These are phyloP conservation scores for Apodemus sylvaticus DNA, from an alignment of 2,113 vertebrate species.

Conservation along the genomic window DNA sequence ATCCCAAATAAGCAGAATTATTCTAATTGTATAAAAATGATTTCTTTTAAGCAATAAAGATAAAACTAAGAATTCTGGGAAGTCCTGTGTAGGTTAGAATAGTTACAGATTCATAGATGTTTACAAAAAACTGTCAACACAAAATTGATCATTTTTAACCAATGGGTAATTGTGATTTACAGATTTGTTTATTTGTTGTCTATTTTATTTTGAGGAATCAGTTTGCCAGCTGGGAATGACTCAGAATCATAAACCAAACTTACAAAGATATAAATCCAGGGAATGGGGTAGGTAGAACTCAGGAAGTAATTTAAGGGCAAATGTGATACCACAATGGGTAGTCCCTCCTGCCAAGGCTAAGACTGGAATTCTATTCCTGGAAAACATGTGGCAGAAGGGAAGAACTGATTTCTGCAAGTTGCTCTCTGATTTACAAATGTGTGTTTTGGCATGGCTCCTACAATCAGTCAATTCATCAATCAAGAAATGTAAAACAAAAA, in stretches of 20 bases:
- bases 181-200: not conserved
- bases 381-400: not conserved
- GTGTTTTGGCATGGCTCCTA: not conserved
- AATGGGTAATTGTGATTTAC: not conserved
- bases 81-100: not conserved
- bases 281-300: not conserved
- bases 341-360: too few species aligned
- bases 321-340: not conserved
- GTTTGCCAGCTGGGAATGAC: not conserved
- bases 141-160: not conserved
- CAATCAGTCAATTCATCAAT: not conserved
- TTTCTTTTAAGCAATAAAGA: not conserved
- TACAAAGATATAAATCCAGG: not conserved
- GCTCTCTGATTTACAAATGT: not conserved
- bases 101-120: not conserved
- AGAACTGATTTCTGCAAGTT: not conserved
- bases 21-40: not conserved
- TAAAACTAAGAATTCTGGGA: not conserved
- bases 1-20: not conserved
- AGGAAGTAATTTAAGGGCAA: not conserved
- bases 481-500: not conserved
- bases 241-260: not conserved
- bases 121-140: not conserved
- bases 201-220: not conserved
- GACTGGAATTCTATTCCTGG: not conserved